These are phyloP conservation scores for Leptonema lineaticorne DNA, from an alignment of 1,140 invertebrate species.

Conservation along the genomic window DNA sequence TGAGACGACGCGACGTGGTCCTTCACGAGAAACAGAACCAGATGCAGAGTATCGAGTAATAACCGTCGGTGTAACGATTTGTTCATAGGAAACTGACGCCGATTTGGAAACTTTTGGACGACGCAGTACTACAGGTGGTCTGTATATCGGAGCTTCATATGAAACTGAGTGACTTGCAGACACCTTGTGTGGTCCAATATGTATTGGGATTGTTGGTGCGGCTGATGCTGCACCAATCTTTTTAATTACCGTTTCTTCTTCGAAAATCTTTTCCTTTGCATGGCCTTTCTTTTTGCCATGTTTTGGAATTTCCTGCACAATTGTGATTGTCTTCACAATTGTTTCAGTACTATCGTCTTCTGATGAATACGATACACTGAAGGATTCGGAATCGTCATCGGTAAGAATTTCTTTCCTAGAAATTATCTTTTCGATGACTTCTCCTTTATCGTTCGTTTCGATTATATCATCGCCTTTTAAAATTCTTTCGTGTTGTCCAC, in stretches of 20 bases:
- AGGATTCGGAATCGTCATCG: constrained; percentile 30
- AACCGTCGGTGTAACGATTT: neutral
- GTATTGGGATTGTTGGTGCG: neutral
- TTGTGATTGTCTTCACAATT: constrained; percentile 39
- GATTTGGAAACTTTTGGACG: neutral
- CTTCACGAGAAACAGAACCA: neutral
- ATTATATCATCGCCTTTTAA: constrained; percentile 33
- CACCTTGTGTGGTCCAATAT: no score
- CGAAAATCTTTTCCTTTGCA: constrained; percentile 38
- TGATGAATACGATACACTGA: constrained; percentile 21
- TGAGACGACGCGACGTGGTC: no score
- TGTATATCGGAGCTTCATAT: neutral
- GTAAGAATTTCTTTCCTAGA: constrained; percentile 34
- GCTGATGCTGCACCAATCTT: constrained; percentile 28
- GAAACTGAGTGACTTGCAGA: neutral
- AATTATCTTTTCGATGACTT: constrained; percentile 38
- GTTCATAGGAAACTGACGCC: neutral
- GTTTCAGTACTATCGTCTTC: constrained; percentile 36
- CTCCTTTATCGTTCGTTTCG: constrained; percentile 37
- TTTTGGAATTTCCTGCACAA: constrained; percentile 38
- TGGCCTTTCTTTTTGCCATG: constrained; percentile 34
- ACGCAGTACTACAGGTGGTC: neutral
- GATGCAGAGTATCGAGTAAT: neutral
- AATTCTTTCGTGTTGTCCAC: constrained; percentile 32
- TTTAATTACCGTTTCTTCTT: constrained; percentile 40